phyloP scores from a whole-genome alignment of 1,140 invertebrate genomes.

The Diprion similis region DNA sequence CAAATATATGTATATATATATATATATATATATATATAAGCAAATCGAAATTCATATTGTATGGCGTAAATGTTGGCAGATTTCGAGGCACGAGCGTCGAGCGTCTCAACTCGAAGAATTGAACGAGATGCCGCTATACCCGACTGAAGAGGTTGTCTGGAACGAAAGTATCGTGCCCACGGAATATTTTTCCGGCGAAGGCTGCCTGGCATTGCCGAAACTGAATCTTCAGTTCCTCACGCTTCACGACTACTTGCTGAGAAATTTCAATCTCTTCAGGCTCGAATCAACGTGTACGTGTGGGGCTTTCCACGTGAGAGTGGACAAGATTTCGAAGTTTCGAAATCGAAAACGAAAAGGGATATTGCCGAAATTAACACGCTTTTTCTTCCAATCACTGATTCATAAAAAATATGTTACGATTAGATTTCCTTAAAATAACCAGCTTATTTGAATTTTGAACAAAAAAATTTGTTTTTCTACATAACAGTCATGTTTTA shows the following conservation, averaged over 20 bases:
- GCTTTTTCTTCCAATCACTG: too few relatives aligned
- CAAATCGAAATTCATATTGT: background rate
- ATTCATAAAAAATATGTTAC: too few relatives aligned
- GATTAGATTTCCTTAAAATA: too few relatives aligned
- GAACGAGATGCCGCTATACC: constrained; percentile 98
- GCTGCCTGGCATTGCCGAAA: constrained; percentile 94
- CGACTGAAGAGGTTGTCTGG: constrained; percentile 98
- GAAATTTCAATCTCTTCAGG: constrained; percentile 98
- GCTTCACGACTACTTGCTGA: constrained; percentile 95
- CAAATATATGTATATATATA: constrained; percentile 13
- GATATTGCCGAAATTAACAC: too few relatives aligned
- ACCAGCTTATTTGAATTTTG: too few relatives aligned
- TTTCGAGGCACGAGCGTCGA: constrained; percentile 87
- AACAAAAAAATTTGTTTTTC: too few relatives aligned
- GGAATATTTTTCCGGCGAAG: constrained; percentile 96
- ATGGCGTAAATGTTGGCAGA: constrained; percentile 55
- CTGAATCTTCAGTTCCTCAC: constrained; percentile 98
- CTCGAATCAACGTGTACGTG: constrained; percentile 95
- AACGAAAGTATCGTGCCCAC: constrained; percentile 98
- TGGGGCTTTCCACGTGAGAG: constrained; percentile 84
- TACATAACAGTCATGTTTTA: too few relatives aligned
- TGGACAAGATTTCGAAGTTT: constrained; percentile 96
- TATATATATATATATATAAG: constrained; percentile 3
- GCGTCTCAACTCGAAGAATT: constrained; percentile 93
- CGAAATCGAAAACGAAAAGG: too few relatives aligned